Percentiles rank a stretch among this genome's conserved stretches.
phyloP scores from a whole-genome alignment of 2,888 invertebrate genomes.

The Maniola hyperantus region DNA sequence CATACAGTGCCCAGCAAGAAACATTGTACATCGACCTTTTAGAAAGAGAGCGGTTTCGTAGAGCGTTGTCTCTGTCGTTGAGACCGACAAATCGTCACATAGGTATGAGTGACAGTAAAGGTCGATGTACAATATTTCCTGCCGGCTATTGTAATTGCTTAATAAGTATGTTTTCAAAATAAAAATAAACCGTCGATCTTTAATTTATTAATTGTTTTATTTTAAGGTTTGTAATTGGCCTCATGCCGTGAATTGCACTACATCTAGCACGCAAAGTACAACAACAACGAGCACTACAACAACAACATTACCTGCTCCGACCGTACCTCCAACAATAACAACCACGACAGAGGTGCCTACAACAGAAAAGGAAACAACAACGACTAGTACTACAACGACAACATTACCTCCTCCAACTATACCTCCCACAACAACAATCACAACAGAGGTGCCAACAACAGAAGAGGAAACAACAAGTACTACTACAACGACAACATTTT shows the following conservation, averaged over 20 bases:
- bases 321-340: not conserved
- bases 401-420: not conserved
- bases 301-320: not conserved
- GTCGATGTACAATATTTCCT: too few relatives aligned
- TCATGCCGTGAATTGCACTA: constrained; percentile 2
- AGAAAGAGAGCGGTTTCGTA: too few relatives aligned
- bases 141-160: too few relatives aligned
- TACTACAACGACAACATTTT: not conserved
- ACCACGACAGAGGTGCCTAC: not conserved
- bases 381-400: not conserved
- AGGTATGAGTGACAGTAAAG: too few relatives aligned
- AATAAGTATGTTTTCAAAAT: not conserved
- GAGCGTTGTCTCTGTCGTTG: too few relatives aligned
- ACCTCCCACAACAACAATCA: not conserved
- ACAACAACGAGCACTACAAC: not conserved
- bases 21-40: too few relatives aligned
- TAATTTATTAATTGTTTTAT: too few relatives aligned
- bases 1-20: too few relatives aligned
- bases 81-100: too few relatives aligned
- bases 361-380: not conserved
- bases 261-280: not conserved
- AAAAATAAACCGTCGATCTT: too few relatives aligned
- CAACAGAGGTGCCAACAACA: not conserved
- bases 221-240: constrained; percentile 22
- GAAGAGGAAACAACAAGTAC: not conserved